A percentile compares a stretch with the other conserved stretches of the same genome.
phyloP scores from a whole-genome alignment of 2,797 vertebrate species.

The Gymnocypris eckloni region DNA sequence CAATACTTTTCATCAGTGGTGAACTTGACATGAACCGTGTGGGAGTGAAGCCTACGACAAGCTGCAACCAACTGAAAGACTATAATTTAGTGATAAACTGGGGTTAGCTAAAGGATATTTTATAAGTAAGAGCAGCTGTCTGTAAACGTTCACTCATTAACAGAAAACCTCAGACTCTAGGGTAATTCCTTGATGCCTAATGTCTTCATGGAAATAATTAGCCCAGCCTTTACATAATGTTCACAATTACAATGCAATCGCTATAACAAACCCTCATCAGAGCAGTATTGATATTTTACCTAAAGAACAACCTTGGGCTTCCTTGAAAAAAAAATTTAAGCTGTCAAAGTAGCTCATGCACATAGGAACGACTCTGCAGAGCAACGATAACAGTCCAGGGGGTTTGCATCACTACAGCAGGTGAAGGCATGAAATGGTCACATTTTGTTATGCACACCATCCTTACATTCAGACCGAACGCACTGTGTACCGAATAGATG shows the following conservation, averaged over 20 bases:
- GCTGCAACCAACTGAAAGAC: conserved; percentile 20
- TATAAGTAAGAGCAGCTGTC: conserved; percentile 30
- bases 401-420: conserved; percentile 48
- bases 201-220: conserved; percentile 12
- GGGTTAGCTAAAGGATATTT: conserved; percentile 25
- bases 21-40: conserved; percentile 43
- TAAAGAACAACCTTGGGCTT: conserved; percentile 60
- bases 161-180: conserved; percentile 10
- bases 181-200: not conserved
- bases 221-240: conserved; percentile 3
- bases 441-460: conserved; percentile 77
- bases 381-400: conserved; percentile 1
- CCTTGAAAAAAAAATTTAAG: conserved; percentile 26
- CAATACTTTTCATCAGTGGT: conserved; percentile 47
- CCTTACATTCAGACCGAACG: conserved; percentile 89
- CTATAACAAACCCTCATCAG: conserved; percentile 7
- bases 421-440: conserved; percentile 81
- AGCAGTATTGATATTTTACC: conserved; percentile 43
- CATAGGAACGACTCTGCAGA: conserved; percentile 16
- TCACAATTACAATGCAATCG: conserved; percentile 5
- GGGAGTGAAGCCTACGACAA: conserved; percentile 11
- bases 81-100: conserved; percentile 32
- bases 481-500: conserved; percentile 89
- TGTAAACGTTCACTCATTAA: conserved; percentile 25
- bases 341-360: conserved; percentile 32